phyloP scores from a whole-genome alignment of 2,797 vertebrate species.

The Streptopelia turtur region DNA sequence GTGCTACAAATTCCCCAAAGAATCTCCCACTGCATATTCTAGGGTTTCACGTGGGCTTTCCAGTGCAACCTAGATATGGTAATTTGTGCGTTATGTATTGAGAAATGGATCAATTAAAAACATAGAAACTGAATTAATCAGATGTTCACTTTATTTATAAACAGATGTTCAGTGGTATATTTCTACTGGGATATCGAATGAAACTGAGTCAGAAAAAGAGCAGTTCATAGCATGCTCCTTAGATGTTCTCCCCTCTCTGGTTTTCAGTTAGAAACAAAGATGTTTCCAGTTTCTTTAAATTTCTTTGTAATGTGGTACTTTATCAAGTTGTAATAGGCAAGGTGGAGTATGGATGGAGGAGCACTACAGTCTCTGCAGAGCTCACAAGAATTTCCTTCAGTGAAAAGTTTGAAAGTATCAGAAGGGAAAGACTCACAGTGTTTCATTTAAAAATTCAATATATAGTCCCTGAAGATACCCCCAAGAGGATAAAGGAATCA shows the following conservation, averaged over 20 bases:
- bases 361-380: background rate
- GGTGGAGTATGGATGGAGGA: background rate
- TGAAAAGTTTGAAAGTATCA: background rate
- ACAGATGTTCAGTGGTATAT: constrained; percentile 14
- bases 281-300: constrained; percentile 49
- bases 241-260: background rate
- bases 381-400: constrained; percentile 21
- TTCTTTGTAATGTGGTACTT: constrained; percentile 30
- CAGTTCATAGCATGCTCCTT: constrained; percentile 38
- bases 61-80: background rate
- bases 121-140: constrained; percentile 54
- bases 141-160: constrained; percentile 67
- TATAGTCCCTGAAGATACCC: constrained; percentile 11
- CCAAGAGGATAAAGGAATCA: constrained; percentile 63
- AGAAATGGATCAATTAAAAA: constrained; percentile 57
- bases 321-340: constrained; percentile 18
- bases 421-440: constrained; percentile 34
- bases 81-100: constrained; percentile 37
- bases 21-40: background rate
- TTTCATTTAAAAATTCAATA: constrained; percentile 59
- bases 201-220: constrained; percentile 54
- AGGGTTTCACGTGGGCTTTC: background rate
- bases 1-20: background rate
- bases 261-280: constrained; percentile 16
- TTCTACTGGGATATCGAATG: background rate